Conservation (phyloP, 2,797 vertebrate genomes). For the Gallirallus australis region DNA sequence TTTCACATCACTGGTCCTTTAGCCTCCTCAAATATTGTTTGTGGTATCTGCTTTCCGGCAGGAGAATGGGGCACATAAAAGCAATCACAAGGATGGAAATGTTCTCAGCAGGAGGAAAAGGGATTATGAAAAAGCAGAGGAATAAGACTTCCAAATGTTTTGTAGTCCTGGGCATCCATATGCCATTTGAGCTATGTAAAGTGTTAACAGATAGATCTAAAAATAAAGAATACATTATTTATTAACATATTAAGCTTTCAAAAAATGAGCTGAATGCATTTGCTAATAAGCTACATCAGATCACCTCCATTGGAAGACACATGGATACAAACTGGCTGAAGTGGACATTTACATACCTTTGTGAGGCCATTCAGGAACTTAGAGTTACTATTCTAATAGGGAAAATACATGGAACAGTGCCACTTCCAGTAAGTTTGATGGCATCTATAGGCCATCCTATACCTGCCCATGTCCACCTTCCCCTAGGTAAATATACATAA, state of each 20-base stretch:
- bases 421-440: neutral
- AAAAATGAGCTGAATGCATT: neutral
- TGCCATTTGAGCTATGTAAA: neutral
- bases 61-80: constrained; percentile 8
- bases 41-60: neutral
- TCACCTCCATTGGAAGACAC: neutral
- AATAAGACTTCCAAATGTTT: neutral
- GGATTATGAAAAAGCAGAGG: constrained; percentile 25
- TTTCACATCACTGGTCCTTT: constrained; percentile 33
- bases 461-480: neutral
- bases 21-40: neutral
- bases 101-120: constrained; percentile 34
- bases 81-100: constrained; percentile 41
- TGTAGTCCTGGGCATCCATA: neutral
- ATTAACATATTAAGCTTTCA: neutral
- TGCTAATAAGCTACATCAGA: neutral
- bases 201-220: constrained; percentile 3
- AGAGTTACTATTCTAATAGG: neutral
- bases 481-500: accelerated
- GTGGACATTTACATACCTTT: neutral
- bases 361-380: neutral
- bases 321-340: neutral
- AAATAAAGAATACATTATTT: constrained; percentile 12
- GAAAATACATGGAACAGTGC: neutral
- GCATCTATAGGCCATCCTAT: neutral